phyloP scores from a whole-genome alignment of 2,797 vertebrate genomes.

The Pseudochirops corinnae region DNA sequence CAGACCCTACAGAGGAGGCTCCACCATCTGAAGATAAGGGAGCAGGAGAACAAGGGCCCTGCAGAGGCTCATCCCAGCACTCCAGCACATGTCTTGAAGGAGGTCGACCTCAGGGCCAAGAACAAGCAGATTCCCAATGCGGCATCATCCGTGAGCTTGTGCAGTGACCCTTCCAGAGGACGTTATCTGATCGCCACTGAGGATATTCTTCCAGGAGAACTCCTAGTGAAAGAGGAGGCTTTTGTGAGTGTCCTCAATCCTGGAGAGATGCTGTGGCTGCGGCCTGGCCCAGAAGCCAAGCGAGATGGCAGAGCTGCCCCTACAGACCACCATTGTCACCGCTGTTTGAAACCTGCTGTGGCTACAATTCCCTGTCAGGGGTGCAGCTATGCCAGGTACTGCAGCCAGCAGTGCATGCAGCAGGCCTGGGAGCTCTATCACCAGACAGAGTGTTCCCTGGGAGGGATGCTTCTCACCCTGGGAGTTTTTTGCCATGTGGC shows the following conservation, averaged over 20 bases:
- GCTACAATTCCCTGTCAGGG: constrained; percentile 88
- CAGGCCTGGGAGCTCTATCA: constrained; percentile 93
- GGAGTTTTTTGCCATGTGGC: constrained; percentile 93
- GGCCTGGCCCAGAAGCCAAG: not conserved
- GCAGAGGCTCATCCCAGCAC: not conserved
- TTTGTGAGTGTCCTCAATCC: constrained; percentile 93
- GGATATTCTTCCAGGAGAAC: constrained; percentile 89
- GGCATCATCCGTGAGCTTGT: constrained; percentile 84
- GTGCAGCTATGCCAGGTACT: constrained; percentile 93
- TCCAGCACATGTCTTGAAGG: constrained; percentile 6
- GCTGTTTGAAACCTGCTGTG: constrained; percentile 88
- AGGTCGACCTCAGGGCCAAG: constrained; percentile 72
- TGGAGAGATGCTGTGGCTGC: constrained; percentile 58
- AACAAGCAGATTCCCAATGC: constrained; percentile 76
- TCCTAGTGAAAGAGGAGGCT: constrained; percentile 90
- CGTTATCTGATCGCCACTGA: constrained; percentile 90
- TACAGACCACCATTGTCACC: constrained; percentile 91
- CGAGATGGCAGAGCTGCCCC: constrained; percentile 75
- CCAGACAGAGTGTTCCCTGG: constrained; percentile 90
- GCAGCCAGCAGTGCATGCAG: constrained; percentile 87
- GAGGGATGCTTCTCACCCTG: constrained; percentile 86
- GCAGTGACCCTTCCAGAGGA: constrained; percentile 88
- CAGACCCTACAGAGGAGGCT: constrained; percentile 76
- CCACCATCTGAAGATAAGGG: constrained; percentile 72
- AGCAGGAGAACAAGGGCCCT: constrained; percentile 46